Conservation (phyloP, 2,797 vertebrate species). For the Sebastes reedi region DNA sequence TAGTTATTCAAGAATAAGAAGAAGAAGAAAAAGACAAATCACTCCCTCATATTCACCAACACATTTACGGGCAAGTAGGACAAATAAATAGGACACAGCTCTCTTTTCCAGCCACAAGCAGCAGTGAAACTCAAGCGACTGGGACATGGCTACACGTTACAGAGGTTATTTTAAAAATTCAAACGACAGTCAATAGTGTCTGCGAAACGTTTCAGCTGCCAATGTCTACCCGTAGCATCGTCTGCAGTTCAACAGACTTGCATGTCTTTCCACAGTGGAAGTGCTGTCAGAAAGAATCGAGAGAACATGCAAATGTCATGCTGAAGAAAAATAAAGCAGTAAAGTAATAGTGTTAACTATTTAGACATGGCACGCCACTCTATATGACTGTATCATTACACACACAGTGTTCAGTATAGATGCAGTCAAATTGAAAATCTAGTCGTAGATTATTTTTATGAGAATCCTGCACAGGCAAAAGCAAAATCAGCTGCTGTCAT, state of each 20-base stretch:
- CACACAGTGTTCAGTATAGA: not conserved
- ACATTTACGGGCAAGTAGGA: constrained; percentile 5
- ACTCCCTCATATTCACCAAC: constrained; percentile 12
- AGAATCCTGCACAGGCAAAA: not conserved
- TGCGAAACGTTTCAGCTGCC: not conserved
- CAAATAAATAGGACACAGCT: constrained; percentile 27
- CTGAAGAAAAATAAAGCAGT: not conserved
- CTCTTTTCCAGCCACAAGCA: not conserved
- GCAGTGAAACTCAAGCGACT: not conserved
- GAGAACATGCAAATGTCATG: not conserved
- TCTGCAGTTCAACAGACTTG: constrained; percentile 29
- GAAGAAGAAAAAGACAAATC: constrained; percentile 3
- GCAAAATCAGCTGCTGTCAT: not conserved
- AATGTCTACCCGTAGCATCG: not conserved
- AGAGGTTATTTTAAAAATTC: not conserved
- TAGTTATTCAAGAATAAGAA: not conserved
- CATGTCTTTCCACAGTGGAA: not conserved
- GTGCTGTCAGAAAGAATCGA: not conserved
- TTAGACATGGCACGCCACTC: not conserved
- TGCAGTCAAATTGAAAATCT: not conserved
- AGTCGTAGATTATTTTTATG: no score
- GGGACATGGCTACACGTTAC: not conserved
- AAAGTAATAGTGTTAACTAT: not conserved
- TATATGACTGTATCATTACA: not conserved
- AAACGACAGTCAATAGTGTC: not conserved